phyloP scores from a whole-genome alignment of 2,113 vertebrate genomes.

The Urocynchramus pylzowi region DNA sequence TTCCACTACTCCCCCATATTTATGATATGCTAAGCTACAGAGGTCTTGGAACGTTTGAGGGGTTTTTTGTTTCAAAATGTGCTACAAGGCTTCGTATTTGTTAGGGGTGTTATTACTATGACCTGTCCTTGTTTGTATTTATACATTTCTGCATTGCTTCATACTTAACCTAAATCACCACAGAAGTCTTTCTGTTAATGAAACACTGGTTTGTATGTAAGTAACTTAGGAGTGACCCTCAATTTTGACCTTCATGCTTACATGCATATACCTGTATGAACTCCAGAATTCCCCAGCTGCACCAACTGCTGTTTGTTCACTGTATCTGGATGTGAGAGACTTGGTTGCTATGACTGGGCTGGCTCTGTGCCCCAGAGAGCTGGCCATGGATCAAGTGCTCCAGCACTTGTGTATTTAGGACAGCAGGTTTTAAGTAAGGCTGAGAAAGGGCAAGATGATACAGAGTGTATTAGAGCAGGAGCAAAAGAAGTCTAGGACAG shows the following conservation, averaged over 20 bases:
- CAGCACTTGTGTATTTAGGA: neutral
- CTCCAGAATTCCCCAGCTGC: neutral
- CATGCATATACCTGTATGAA: neutral
- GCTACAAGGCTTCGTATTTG: neutral
- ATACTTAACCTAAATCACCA: neutral
- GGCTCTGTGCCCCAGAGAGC: neutral
- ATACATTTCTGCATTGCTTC: neutral
- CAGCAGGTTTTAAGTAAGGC: neutral
- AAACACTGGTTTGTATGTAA: neutral
- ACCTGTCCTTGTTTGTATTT: neutral
- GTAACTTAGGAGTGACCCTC: neutral
- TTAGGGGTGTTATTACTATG: neutral
- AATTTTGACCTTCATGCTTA: neutral
- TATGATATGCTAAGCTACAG: neutral
- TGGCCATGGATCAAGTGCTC: accelerated
- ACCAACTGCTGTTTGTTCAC: neutral
- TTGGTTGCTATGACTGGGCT: neutral
- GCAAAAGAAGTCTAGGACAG: neutral
- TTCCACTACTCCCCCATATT: neutral
- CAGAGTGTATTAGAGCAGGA: neutral
- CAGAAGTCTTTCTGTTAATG: neutral
- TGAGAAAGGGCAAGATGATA: neutral
- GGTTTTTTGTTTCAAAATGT: neutral
- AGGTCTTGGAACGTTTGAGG: neutral
- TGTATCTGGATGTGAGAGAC: neutral